Evolutionary conservation across 2,113 vertebrate species (phyloP), one percentile per base, ranked within the genome.

Genomic region (Phrynosoma blainvillii): DNA sequence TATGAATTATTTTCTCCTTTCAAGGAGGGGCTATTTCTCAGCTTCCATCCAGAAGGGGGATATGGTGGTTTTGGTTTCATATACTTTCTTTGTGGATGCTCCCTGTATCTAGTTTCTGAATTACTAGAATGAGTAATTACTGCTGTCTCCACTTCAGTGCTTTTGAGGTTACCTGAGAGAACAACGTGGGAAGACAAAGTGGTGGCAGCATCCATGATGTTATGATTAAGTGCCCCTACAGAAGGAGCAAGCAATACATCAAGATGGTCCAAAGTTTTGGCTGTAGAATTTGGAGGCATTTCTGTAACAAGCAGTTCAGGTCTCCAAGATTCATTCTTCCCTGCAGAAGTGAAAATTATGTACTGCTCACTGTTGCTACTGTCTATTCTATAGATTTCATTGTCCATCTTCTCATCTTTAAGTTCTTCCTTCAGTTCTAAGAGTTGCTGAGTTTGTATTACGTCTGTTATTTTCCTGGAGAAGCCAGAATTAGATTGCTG

Each of bases 211-310:
- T 14, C 59, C 12, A 0, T 0, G 0, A 16, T 6, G 18, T 27
- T 83, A 62, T 79, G 81, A 68, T 86, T 90, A 65, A 86, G 21
- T 36, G 11, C 0, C 42, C 86, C 81, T 23, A 74, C 81, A 84
- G 52, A 23, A 21, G 40, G 59, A 14, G 25, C 47, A 10, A 2
- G 25, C 0, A 0, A 0, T 12, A 13, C 1, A 13, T 79, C 21
- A 0, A 0, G 0, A 79, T 36, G 14, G 13, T 40, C 59, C 21
- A 30, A 18, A n/a, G 59, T 14, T 54, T 80, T 52, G 1, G 10
- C 18, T 2, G 1, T 16, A 30, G 62, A 70, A 5, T 1, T 30
- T 2, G 27, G 14, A 1, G 30, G 75, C 30, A 0, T 36, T 68
- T 79, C 79, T 18, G 42, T 14, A 52, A 8, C 16, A 4, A 56